Evolutionary conservation across 2,113 vertebrate species (phyloP).

Genomic region (Gracilinanus agilis): DNA sequence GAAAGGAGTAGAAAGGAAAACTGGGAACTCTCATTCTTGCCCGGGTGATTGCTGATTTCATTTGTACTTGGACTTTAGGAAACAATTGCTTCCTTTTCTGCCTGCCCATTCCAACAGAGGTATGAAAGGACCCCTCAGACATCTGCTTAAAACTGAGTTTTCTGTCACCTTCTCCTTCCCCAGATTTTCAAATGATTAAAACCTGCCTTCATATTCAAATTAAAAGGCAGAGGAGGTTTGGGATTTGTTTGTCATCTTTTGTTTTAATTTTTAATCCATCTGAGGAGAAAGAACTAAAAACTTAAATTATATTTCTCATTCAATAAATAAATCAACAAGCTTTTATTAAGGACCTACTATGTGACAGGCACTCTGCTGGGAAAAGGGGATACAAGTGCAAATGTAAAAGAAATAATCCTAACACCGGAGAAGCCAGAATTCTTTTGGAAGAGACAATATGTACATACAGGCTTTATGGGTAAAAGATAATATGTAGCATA

Average conservation of each 20-base stretch:
- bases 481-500: background rate
- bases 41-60: conserved; percentile 69
- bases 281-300: background rate
- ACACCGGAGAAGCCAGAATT: background rate
- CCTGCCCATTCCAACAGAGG: background rate
- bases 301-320: background rate
- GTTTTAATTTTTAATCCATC: background rate
- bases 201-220: background rate
- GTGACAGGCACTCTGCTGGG: background rate
- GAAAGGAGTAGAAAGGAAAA: conserved; percentile 75
- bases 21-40: conserved; percentile 74
- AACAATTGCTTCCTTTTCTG: conserved; percentile 12
- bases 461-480: background rate
- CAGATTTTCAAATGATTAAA: background rate
- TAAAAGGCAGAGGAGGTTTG: background rate
- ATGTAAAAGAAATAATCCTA: background rate
- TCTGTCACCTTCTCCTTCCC: background rate
- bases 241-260: background rate
- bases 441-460: background rate
- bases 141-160: background rate
- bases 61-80: conserved; percentile 68
- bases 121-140: background rate
- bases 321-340: background rate
- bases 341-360: background rate
- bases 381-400: background rate